A percentile compares a stretch with the other conserved stretches of the same genome.
Evolutionary conservation across 2,888 invertebrate genomes (phyloP).

Genomic region (Ceramica pisi): DNA sequence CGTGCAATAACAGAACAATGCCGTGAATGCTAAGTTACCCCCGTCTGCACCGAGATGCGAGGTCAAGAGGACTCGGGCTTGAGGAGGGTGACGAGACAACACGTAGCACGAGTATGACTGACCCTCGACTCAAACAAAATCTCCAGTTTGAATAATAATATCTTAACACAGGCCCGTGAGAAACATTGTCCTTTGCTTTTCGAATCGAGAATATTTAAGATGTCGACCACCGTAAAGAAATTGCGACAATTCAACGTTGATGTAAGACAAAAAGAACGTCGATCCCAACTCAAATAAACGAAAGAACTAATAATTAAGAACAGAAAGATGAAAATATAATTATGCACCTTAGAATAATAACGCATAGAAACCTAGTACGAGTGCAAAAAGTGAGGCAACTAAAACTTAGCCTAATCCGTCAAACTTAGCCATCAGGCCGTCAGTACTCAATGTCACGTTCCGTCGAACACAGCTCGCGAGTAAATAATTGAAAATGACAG

Average conservation of each 20-base stretch:
- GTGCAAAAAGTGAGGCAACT: too few species aligned
- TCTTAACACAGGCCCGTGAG: conserved; percentile 21
- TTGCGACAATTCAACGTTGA: neutral
- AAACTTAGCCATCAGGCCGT: too few species aligned
- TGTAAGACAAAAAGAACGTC: neutral
- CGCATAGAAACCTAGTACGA: too few species aligned
- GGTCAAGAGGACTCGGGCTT: conserved; percentile 61
- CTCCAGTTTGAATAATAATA: conserved; percentile 52
- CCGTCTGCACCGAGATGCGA: conserved; percentile 54
- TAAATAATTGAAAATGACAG: too few species aligned
- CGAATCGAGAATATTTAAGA: neutral
- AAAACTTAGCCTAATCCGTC: too few species aligned
- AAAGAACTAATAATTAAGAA: neutral
- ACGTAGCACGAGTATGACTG: conserved; percentile 29
- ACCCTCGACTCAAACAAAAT: conserved; percentile 48
- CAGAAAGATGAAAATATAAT: neutral
- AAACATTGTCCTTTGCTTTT: conserved; percentile 1
- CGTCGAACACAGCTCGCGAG: too few species aligned
- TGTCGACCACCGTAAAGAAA: neutral
- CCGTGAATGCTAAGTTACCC: conserved; percentile 80
- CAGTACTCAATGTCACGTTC: too few species aligned
- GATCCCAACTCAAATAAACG: neutral
- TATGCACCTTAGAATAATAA: too few species aligned
- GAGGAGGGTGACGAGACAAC: conserved; percentile 53
- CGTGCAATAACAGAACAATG: conserved; percentile 78